A percentile compares a stretch with the other conserved stretches of the same genome.
phyloP scores from a whole-genome alignment of 2,888 invertebrate species.

The Apantesis nais region DNA sequence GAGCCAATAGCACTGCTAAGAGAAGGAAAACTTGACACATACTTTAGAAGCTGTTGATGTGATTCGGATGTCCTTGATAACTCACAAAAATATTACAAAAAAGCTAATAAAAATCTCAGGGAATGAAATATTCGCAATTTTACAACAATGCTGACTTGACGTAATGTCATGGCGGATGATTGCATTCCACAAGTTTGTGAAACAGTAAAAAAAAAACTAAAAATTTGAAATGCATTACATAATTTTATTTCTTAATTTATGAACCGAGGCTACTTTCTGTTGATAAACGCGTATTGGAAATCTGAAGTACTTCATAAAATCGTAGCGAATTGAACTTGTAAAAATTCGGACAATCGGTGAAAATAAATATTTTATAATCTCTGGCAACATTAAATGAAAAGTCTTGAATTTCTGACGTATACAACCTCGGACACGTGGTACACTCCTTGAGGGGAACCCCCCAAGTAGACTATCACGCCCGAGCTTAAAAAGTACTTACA shows the following conservation, averaged over 20 bases:
- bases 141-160: background rate
- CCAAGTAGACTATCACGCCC: background rate
- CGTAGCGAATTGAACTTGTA: too few relatives aligned
- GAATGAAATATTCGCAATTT: background rate
- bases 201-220: background rate
- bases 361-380: background rate
- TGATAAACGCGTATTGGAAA: background rate
- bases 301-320: background rate
- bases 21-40: too few relatives aligned
- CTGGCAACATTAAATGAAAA: background rate
- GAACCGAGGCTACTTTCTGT: background rate
- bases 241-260: background rate
- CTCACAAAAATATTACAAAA: background rate
- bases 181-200: background rate
- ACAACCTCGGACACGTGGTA: slow-evolving; percentile 3
- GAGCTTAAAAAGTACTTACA: background rate
- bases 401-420: background rate
- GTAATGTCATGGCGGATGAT: background rate
- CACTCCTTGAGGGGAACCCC: background rate
- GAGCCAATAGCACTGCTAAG: too few relatives aligned
- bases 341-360: background rate
- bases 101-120: background rate
- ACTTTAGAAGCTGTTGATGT: too few relatives aligned
- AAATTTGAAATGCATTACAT: background rate
- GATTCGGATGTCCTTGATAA: too few relatives aligned